These are phyloP conservation scores for Sycophila sp. DNA, from an alignment of 1,140 invertebrate genomes.

Conservation along the genomic window DNA sequence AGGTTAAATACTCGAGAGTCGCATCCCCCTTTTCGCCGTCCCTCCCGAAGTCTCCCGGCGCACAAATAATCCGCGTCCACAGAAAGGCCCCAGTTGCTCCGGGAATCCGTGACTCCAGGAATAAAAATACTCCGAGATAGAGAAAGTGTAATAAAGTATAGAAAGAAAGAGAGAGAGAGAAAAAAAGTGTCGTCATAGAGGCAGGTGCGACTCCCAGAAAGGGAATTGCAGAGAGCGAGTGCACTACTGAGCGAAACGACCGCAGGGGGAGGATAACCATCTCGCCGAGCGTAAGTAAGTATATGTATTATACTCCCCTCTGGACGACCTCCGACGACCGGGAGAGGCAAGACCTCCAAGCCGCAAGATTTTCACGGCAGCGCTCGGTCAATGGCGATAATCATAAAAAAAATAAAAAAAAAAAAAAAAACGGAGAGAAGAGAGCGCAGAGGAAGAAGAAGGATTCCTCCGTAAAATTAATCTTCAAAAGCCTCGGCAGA, in stretches of 20 bases:
- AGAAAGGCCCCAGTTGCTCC: too few relatives aligned
- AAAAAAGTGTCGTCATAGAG: background rate
- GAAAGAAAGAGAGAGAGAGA: background rate
- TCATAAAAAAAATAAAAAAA: constrained; percentile 1
- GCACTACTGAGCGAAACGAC: background rate
- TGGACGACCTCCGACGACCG: background rate
- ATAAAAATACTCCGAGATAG: background rate
- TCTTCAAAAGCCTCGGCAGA: constrained; percentile 13
- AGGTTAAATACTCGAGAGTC: constrained; percentile 25
- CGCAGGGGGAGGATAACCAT: constrained; percentile 14
- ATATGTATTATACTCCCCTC: background rate
- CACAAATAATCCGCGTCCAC: constrained; percentile 14
- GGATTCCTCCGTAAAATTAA: constrained; percentile 16
- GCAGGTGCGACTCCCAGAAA: background rate
- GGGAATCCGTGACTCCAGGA: background rate
- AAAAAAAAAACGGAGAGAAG: background rate
- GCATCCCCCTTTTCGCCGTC: background rate
- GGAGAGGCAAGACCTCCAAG: background rate
- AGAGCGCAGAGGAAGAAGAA: too few relatives aligned
- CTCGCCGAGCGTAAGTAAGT: background rate
- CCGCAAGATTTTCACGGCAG: background rate
- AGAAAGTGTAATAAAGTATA: background rate
- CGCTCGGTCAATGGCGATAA: background rate
- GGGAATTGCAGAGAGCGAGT: constrained; percentile 6
- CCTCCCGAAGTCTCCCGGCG: too few relatives aligned